Base-by-base conservation (phyloP, 2,888 invertebrate species). In the Ferrisia virgata region DNA sequence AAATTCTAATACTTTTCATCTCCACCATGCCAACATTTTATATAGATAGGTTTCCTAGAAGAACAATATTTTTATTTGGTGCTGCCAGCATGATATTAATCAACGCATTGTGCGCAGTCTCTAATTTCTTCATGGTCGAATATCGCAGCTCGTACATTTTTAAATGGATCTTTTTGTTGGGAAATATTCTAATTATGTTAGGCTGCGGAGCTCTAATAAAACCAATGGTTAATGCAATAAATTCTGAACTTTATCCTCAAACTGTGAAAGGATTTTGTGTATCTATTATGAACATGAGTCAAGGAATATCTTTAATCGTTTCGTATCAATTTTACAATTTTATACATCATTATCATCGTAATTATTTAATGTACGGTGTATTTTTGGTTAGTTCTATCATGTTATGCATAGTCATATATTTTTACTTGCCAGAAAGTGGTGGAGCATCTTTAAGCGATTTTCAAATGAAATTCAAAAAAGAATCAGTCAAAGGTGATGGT, bases 201-300 rank as follows among this genome's bases (percentile, higher is more conserved):
- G 15, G 58, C 8, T 58, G 22, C 18, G 11, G 25, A 6, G 25
- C 18, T 8, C 1, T 36, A 4, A 69, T 82, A n/a, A 15, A 39
- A 64, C 82, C 82, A 28, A 8, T 58, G 22, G 69, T 33, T 2
- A 18, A 13, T 53, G 36, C 39, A 5, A 9, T 82, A 2, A 31
- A 39, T 11, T 53, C 82, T 18, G 82, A 82, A 64, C n/a, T 82
- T 18, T 69, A 64, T 18, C 82, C 82, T 8, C 64, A 64, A 13
- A 31, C 33, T 36, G 31, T 82, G 11, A 58, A 39, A 18, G 82
- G 82, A 22, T 33, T 82, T 8, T 58, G 82, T 1, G 64, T 18
- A 11, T 33, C 64, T 13, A 9, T 82, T 2, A 33, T 64, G 8
- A n/a, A 36, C 0, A 69, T 82, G 2, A 39, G 64, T 25, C 82